phyloP scores from a whole-genome alignment of 2,797 vertebrate genomes.

The Neomorphus geoffroyi region DNA sequence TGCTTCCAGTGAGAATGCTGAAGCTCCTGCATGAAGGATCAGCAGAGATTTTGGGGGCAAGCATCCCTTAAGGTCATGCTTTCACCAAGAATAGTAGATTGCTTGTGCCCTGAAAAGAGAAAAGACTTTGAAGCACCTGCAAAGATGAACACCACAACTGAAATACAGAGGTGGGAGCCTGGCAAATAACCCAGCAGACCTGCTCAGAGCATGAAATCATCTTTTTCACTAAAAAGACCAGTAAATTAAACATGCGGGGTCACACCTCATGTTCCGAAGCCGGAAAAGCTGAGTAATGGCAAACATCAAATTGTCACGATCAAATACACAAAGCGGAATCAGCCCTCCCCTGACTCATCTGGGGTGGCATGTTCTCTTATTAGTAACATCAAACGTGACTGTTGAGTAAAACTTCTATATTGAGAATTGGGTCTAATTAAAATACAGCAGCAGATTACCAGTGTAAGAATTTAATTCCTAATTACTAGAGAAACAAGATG shows the following conservation, averaged over 20 bases:
- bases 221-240: not conserved
- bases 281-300: slow-evolving; percentile 34
- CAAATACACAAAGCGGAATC: not conserved
- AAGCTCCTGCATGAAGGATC: not conserved
- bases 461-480: not conserved
- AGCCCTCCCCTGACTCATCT: slow-evolving; percentile 17
- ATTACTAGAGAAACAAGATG: not conserved
- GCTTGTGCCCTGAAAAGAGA: not conserved
- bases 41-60: not conserved
- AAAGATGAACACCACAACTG: not conserved
- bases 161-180: not conserved
- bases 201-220: not conserved
- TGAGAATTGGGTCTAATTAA: not conserved
- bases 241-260: slow-evolving; percentile 8
- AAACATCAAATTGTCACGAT: not conserved
- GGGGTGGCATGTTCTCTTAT: not conserved
- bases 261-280: slow-evolving; percentile 21
- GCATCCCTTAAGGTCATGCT: not conserved
- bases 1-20: not conserved
- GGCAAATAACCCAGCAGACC: not conserved
- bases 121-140: not conserved
- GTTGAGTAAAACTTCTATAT: not conserved
- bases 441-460: not conserved
- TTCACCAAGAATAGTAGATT: not conserved
- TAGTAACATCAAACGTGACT: not conserved